These are phyloP conservation scores for Knipowitschia caucasica DNA, from an alignment of 2,797 vertebrate species.

Conservation along the genomic window DNA sequence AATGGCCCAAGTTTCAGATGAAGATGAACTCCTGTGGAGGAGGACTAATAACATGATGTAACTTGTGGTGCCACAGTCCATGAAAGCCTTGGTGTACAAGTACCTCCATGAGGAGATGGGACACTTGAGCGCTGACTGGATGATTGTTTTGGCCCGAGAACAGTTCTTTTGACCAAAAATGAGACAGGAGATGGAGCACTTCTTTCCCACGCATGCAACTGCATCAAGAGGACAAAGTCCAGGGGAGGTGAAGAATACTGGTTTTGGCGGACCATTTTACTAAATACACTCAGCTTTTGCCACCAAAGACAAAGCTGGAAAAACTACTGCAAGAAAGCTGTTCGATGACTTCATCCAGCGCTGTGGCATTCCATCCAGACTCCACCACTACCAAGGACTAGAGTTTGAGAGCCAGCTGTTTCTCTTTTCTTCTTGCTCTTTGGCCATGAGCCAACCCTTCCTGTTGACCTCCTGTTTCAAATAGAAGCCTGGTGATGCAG, in stretches of 20 bases:
- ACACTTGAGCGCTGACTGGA: background rate
- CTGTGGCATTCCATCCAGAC: slow-evolving; percentile 17
- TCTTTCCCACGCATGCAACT: slow-evolving; percentile 3
- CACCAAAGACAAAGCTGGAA: too few species aligned
- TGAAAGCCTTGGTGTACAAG: slow-evolving; percentile 13
- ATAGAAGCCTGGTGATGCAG: slow-evolving; percentile 4
- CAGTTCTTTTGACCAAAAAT: slow-evolving; percentile 1
- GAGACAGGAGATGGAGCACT: slow-evolving; percentile 8
- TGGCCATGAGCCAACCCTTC: too few species aligned
- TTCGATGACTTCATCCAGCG: slow-evolving; percentile 23
- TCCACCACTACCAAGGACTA: background rate
- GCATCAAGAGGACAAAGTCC: slow-evolving; percentile 6
- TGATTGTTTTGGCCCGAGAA: background rate
- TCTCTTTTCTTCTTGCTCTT: too few species aligned
- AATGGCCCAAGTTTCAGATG: too few species aligned
- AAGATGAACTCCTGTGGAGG: too few species aligned
- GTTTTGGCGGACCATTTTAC: slow-evolving; percentile 22
- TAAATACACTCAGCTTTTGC: slow-evolving; percentile 4
- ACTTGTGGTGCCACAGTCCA: background rate
- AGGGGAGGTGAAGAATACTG: slow-evolving; percentile 14
- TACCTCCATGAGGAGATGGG: slow-evolving; percentile 1
- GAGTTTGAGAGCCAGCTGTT: too few species aligned
- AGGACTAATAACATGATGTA: too few species aligned
- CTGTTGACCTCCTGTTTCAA: background rate
- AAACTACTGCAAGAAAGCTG: slow-evolving; percentile 12